A percentile compares a stretch with the other conserved stretches of the same genome.
phyloP scores from a whole-genome alignment of 2,797 vertebrate species.

The Hoplostethus atlanticus region DNA sequence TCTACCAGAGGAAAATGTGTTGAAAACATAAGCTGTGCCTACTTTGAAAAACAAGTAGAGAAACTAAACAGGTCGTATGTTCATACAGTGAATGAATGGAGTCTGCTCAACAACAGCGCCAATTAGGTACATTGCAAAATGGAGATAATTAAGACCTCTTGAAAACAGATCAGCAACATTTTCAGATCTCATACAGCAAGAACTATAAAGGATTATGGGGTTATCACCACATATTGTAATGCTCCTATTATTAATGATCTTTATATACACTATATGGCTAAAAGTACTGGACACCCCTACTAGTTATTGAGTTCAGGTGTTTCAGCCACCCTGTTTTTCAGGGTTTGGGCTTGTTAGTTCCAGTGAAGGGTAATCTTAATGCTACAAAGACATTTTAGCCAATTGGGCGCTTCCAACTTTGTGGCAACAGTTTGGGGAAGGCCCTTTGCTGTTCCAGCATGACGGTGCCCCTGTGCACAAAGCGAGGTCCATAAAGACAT shows the following conservation, averaged over 20 bases:
- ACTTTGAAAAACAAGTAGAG: not conserved
- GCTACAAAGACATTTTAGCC: no score
- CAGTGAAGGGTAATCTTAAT: no score
- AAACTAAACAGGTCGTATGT: slow-evolving; percentile 20
- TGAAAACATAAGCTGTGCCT: slow-evolving; percentile 12
- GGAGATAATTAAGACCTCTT: slow-evolving; percentile 30
- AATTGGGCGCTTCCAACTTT: no score
- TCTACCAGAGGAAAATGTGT: slow-evolving; percentile 9
- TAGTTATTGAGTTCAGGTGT: no score
- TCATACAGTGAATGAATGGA: slow-evolving; percentile 21
- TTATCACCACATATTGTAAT: not conserved
- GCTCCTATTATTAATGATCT: not conserved
- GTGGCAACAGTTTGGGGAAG: no score
- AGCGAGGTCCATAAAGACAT: no score
- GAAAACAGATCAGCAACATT: slow-evolving; percentile 6
- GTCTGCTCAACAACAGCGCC: not conserved
- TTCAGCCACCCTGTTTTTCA: no score
- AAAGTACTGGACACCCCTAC: no score
- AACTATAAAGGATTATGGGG: not conserved
- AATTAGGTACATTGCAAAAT: not conserved
- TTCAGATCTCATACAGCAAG: not conserved
- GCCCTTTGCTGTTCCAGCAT: no score
- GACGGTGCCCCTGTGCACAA: no score
- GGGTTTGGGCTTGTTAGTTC: no score
- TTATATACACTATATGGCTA: no score